These are phyloP conservation scores for Neodiprion fabricii DNA, from an alignment of 1,140 invertebrate species.

Conservation along the genomic window DNA sequence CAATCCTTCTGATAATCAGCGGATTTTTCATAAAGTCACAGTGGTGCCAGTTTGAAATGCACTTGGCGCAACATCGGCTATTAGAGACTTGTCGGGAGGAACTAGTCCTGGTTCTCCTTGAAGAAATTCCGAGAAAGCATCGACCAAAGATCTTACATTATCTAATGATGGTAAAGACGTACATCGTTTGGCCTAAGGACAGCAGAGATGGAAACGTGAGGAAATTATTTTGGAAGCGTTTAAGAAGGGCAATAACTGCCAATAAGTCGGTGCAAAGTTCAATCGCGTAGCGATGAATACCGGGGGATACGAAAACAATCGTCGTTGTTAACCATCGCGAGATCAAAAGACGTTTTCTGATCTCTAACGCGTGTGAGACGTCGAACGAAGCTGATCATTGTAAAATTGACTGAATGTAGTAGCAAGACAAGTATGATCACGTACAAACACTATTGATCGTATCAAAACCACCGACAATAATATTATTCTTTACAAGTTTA, in stretches of 20 bases:
- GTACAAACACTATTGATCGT: too few relatives aligned
- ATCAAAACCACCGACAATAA: too few relatives aligned
- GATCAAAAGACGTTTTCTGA: too few relatives aligned
- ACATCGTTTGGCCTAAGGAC: conserved; percentile 67
- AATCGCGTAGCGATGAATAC: neutral
- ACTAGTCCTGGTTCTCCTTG: conserved; percentile 67
- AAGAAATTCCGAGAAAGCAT: conserved; percentile 66
- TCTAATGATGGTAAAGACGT: conserved; percentile 70
- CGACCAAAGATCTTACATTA: conserved; percentile 68
- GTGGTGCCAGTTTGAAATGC: conserved; percentile 74
- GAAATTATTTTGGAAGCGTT: conserved; percentile 39
- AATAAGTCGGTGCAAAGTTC: neutral
- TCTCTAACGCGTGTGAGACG: too few relatives aligned
- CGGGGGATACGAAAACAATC: too few relatives aligned
- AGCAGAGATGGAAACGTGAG: conserved; percentile 42
- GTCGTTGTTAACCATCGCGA: too few relatives aligned
- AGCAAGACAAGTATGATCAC: too few relatives aligned
- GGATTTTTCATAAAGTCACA: conserved; percentile 66
- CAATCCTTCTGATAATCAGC: conserved; percentile 67
- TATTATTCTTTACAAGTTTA: too few relatives aligned
- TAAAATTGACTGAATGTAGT: too few relatives aligned
- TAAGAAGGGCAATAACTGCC: conserved; percentile 25
- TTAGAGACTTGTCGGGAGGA: conserved; percentile 67
- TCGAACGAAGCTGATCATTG: too few relatives aligned
- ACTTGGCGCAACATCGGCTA: conserved; percentile 68